Evolutionary conservation across 2,113 vertebrate genomes (phyloP), one percentile per base, ranked within the genome.

Genomic region (Variabilichromis moorii): DNA sequence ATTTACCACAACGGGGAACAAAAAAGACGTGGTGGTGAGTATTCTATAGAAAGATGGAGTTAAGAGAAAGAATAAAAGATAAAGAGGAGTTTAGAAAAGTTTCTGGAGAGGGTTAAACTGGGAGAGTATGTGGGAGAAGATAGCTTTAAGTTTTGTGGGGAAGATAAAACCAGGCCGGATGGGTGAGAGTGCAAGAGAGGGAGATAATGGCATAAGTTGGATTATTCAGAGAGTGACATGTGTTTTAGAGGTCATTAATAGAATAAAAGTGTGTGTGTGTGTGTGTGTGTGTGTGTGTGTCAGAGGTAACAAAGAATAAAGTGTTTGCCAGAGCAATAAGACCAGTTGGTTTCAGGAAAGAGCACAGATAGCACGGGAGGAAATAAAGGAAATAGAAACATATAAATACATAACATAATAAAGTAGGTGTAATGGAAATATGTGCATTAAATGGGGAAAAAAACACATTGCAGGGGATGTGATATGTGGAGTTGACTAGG

Each of bases 181-280:
- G 45, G 76, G 51, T 33, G 45, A 28, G 35, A 28, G 33, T 3
- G 10, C 24, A 45, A 28, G 40, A 24, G 8, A 35, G 9, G 11
- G 73, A 87, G 66, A 81, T 82, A 71, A 83, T 51, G 26, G 26
- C 42, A 66, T 19, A 35, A 19, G 45, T 83, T 59, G 12, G 73
- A 84, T 86, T 19, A 31, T 47, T 80, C 61, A 80, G 82, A 54
- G 9, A 83, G 66, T 55, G 57, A 86, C 76, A 68, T 86, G 47
- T 4, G 80, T 84, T 90, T 83, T 24, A 86, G 45, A 88, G 83
- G 86, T 91, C 84, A 85, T 88, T 81, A 63, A 89, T 21, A 21
- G 14, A 83, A 47, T 35, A 33, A 63, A 82, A n/a, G 24, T 47
- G 63, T 40, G 19, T 37, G 33, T 21, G 17, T 51, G 24, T 28